phyloP scores from a whole-genome alignment of 2,888 invertebrate species.

The Campoplex nolae region DNA sequence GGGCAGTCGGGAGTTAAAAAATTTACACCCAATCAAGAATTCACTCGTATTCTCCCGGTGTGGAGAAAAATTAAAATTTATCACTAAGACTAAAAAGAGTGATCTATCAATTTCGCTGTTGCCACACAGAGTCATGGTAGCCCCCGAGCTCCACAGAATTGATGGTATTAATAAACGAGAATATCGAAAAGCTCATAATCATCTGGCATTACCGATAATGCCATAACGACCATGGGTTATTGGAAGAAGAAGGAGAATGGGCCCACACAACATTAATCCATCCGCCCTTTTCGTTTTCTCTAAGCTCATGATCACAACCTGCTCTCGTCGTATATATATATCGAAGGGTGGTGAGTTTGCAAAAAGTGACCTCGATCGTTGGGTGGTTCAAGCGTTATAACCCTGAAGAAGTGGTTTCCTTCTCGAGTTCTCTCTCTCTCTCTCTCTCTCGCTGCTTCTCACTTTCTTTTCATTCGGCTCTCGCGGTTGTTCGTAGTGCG shows the following conservation, averaged over 20 bases:
- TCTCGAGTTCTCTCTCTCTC: slow-evolving; percentile 20
- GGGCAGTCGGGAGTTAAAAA: background rate
- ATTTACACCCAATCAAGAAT: background rate
- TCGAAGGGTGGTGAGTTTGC: slow-evolving; percentile 64
- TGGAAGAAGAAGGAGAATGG: background rate
- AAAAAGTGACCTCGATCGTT: slow-evolving; percentile 62
- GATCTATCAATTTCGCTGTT: background rate
- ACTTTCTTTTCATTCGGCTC: slow-evolving; percentile 42
- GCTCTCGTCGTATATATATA: slow-evolving; percentile 25
- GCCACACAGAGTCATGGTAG: background rate
- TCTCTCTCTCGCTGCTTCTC: slow-evolving; percentile 21
- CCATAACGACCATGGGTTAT: slow-evolving; percentile 50
- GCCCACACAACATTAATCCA: slow-evolving; percentile 29
- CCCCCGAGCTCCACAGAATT: slow-evolving; percentile 2
- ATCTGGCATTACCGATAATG: slow-evolving; percentile 46
- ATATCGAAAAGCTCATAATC: slow-evolving; percentile 28
- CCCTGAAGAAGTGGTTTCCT: slow-evolving; percentile 18
- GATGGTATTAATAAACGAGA: slow-evolving; percentile 12
- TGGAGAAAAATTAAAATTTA: background rate
- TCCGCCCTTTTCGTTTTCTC: slow-evolving; percentile 4
- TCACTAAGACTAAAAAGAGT: background rate
- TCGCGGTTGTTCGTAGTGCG: background rate
- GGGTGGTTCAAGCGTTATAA: slow-evolving; percentile 29
- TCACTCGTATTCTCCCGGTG: background rate
- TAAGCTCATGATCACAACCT: background rate